Conservation (phyloP, 2,113 vertebrate genomes). For the Eptesicus fuscus region DNA sequence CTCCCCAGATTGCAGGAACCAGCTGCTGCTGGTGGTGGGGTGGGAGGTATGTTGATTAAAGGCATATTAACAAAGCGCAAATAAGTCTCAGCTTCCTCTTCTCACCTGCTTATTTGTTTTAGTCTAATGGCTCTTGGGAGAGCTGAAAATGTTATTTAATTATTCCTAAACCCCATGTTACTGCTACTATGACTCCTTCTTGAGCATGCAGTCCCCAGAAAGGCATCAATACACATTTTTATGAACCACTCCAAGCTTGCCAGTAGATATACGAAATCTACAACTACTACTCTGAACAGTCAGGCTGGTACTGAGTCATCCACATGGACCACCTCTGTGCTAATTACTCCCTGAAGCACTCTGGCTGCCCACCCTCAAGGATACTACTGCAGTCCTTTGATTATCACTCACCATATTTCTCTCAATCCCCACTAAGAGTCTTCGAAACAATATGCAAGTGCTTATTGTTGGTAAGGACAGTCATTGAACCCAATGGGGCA, state of each 20-base stretch:
- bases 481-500: neutral
- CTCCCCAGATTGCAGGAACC: neutral
- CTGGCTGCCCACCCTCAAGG: neutral
- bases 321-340: neutral
- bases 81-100: slow-evolving; percentile 60
- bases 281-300: neutral
- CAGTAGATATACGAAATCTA: neutral
- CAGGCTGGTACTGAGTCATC: neutral
- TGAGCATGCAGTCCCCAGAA: neutral
- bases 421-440: neutral
- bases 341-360: neutral
- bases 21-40: slow-evolving; percentile 34
- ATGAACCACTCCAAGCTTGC: neutral
- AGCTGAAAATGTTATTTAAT: slow-evolving; percentile 58
- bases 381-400: neutral
- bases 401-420: neutral
- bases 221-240: neutral
- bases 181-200: neutral
- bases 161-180: neutral
- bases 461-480: neutral
- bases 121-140: neutral
- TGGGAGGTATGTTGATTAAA: slow-evolving; percentile 44
- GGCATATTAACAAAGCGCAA: slow-evolving; percentile 28
- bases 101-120: slow-evolving; percentile 62
- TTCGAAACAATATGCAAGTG: neutral